Evolutionary conservation across 2,797 vertebrate genomes (phyloP).

Genomic region (Pseudotriccus pelzelni): DNA sequence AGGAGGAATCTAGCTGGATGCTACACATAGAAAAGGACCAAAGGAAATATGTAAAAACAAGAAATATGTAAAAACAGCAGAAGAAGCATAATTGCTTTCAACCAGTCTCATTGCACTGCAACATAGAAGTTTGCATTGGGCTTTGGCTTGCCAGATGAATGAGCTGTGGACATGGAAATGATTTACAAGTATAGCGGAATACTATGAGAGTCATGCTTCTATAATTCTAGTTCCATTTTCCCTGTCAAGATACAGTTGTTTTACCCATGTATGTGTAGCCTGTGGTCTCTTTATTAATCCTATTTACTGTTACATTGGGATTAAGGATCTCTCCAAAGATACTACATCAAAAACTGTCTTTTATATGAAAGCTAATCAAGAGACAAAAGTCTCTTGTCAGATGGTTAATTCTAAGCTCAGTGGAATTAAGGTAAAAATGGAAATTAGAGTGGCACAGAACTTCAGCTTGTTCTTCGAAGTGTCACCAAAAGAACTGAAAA

Average conservation of each 20-base stretch:
- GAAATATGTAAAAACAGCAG: not conserved
- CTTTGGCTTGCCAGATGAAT: not conserved
- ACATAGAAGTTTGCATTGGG: not conserved
- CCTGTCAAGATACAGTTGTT: not conserved
- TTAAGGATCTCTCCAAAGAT: not conserved
- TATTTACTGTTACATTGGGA: not conserved
- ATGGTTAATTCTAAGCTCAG: not conserved
- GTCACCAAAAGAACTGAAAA: not conserved
- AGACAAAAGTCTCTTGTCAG: accelerated
- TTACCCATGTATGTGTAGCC: accelerated
- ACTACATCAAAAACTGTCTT: not conserved
- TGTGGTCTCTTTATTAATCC: not conserved
- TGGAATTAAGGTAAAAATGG: not conserved
- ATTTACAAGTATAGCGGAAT: not conserved
- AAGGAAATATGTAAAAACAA: not conserved
- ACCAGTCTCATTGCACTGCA: not conserved
- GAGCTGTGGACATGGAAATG: not conserved
- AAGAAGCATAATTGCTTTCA: not conserved
- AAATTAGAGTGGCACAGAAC: not conserved
- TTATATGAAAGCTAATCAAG: not conserved
- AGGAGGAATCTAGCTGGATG: not conserved
- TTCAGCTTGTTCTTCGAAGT: not conserved
- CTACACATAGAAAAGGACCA: not conserved
- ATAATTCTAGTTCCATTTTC: not conserved
- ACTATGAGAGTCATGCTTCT: not conserved